phyloP scores from a whole-genome alignment of 23 tunicate species.

The Halocynthia aurantium region DNA sequence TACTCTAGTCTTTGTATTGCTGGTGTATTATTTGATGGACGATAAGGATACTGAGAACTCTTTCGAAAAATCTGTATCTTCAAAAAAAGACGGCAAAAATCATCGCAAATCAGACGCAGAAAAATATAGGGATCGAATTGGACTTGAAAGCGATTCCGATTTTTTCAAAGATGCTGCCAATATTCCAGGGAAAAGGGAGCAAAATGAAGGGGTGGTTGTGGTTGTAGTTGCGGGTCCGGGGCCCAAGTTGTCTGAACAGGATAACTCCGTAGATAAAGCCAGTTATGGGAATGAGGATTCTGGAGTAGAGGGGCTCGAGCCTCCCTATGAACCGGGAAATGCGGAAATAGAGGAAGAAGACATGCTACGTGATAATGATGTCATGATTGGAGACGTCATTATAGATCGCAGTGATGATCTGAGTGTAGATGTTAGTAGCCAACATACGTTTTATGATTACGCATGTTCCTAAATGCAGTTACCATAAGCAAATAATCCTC shows the following conservation, averaged over 20 bases:
- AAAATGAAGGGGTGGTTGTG: constrained; percentile 8
- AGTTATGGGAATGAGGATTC: neutral
- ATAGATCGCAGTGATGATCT: constrained; percentile 86
- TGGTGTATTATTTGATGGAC: constrained; percentile 4
- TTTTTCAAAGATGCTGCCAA: neutral
- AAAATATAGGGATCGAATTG: neutral
- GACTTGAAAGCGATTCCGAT: neutral
- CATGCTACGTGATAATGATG: constrained; percentile 78
- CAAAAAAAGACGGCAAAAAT: neutral
- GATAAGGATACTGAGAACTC: constrained; percentile 11
- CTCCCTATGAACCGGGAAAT: constrained; percentile 55
- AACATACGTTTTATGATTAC: neutral
- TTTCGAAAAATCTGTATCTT: neutral
- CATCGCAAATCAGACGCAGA: neutral
- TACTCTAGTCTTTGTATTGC: neutral
- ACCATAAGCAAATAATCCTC: neutral
- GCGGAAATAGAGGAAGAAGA: constrained; percentile 47
- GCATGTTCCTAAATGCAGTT: neutral
- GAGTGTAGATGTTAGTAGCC: constrained; percentile 7
- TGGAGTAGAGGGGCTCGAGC: constrained; percentile 42
- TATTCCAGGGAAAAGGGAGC: too few species aligned
- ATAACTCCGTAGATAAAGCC: neutral
- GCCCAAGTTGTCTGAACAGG: too few species aligned
- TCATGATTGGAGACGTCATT: constrained; percentile 44
- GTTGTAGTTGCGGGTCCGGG: constrained; percentile 1